Conservation (phyloP, 2,797 vertebrate genomes). For the Etheostoma nigrum region DNA sequence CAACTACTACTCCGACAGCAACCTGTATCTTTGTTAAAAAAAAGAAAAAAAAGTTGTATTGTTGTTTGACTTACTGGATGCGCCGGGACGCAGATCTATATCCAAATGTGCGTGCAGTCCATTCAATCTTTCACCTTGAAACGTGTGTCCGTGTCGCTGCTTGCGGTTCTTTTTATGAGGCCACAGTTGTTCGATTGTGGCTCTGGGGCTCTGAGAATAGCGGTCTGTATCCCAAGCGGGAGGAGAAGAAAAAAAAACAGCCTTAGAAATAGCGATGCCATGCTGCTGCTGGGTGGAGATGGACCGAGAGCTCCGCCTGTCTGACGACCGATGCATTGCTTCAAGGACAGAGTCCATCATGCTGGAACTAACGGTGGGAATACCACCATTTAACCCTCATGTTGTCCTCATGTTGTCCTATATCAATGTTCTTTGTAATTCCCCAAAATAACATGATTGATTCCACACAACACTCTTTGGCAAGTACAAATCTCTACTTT, state of each 20-base stretch:
- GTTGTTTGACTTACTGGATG: constrained; percentile 61
- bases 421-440: too few species aligned
- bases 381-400: not conserved
- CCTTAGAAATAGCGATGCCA: constrained; percentile 53
- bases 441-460: too few species aligned
- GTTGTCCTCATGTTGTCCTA: too few species aligned
- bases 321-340: constrained; percentile 13
- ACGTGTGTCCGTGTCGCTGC: constrained; percentile 32
- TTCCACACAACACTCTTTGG: too few species aligned
- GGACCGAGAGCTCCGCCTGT: constrained; percentile 79
- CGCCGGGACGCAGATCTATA: constrained; percentile 9
- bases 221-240: constrained; percentile 65
- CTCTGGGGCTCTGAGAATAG: constrained; percentile 61
- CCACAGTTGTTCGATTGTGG: constrained; percentile 51
- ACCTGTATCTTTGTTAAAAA: constrained; percentile 9
- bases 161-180: constrained; percentile 49
- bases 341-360: not conserved
- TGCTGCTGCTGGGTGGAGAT: constrained; percentile 30
- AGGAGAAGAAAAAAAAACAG: not conserved
- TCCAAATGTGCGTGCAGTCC: constrained; percentile 31
- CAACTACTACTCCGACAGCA: not conserved
- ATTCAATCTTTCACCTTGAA: constrained; percentile 35
- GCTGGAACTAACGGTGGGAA: too few species aligned
- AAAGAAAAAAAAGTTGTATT: constrained; percentile 46
- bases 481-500: too few species aligned